These are phyloP conservation scores for Caradrina kadenii DNA, from an alignment of 2,888 invertebrate species.

Conservation along the genomic window DNA sequence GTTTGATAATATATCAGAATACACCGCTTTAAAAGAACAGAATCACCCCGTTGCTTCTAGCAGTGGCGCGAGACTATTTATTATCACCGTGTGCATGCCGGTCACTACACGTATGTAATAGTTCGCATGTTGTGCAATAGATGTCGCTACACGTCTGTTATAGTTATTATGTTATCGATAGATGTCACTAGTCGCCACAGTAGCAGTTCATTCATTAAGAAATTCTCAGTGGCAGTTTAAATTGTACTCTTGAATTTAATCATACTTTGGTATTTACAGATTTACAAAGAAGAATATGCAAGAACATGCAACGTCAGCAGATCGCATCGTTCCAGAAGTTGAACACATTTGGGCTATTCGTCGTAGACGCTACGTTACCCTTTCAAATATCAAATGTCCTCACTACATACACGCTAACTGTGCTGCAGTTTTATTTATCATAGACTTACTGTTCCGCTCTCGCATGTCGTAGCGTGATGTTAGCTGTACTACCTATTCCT, in stretches of 20 bases:
- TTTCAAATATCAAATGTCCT: slow-evolving; percentile 16
- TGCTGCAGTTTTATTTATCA: slow-evolving; percentile 28
- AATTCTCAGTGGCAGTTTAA: background rate
- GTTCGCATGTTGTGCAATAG: too few relatives aligned
- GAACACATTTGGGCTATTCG: slow-evolving; percentile 18
- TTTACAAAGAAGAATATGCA: slow-evolving; percentile 30
- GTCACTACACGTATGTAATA: too few relatives aligned
- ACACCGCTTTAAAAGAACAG: too few relatives aligned
- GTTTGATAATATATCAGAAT: too few relatives aligned
- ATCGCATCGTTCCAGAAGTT: slow-evolving; percentile 26
- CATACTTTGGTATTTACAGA: slow-evolving; percentile 14
- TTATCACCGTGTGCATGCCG: too few relatives aligned
- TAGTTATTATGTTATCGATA: too few relatives aligned
- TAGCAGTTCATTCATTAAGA: background rate
- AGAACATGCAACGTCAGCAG: slow-evolving; percentile 39
- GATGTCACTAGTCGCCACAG: background rate
- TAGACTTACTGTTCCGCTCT: background rate
- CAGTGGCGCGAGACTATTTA: too few relatives aligned
- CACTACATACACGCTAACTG: slow-evolving; percentile 12
- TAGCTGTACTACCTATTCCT: too few relatives aligned
- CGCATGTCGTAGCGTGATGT: too few relatives aligned
- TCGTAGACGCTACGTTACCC: slow-evolving; percentile 31
- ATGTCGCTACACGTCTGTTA: background rate
- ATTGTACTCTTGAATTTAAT: too few relatives aligned
- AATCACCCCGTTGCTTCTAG: too few relatives aligned